A percentile compares a stretch with the other conserved stretches of the same genome.
Evolutionary conservation across 2,888 invertebrate genomes (phyloP).

Genomic region (Matsumyia berberina): DNA sequence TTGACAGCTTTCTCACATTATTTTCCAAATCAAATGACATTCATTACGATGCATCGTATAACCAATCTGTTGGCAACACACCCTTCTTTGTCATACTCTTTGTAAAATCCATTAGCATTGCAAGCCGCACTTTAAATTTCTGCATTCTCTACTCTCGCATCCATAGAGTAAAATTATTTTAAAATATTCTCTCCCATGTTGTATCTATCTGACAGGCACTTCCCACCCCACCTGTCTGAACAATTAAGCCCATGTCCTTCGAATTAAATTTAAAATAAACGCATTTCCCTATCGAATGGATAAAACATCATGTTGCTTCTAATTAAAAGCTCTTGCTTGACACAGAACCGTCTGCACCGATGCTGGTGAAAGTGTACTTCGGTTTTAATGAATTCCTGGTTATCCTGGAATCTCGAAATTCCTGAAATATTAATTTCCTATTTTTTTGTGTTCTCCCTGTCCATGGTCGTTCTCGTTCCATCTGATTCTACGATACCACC

Average conservation of each 20-base stretch:
- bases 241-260: neutral
- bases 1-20: too few relatives aligned
- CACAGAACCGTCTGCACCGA: too few relatives aligned
- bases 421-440: constrained; percentile 48
- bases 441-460: neutral
- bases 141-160: neutral
- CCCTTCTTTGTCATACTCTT: too few relatives aligned
- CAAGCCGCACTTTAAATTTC: too few relatives aligned
- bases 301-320: constrained; percentile 6
- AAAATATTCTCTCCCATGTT: neutral
- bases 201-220: neutral
- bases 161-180: neutral
- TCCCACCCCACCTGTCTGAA: neutral
- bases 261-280: constrained; percentile 5
- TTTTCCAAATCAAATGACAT: too few relatives aligned
- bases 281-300: neutral
- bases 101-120: too few relatives aligned
- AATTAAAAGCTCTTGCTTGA: neutral
- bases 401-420: neutral
- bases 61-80: too few relatives aligned
- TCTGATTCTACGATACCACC: constrained; percentile 14
- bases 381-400: neutral
- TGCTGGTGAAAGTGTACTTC: too few relatives aligned
- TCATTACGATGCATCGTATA: too few relatives aligned
- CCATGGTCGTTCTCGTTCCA: neutral